A percentile compares a stretch with the other conserved stretches of the same genome.
Conservation (phyloP, 2,888 invertebrate genomes). For the Mesopsocus fuscifrons region DNA sequence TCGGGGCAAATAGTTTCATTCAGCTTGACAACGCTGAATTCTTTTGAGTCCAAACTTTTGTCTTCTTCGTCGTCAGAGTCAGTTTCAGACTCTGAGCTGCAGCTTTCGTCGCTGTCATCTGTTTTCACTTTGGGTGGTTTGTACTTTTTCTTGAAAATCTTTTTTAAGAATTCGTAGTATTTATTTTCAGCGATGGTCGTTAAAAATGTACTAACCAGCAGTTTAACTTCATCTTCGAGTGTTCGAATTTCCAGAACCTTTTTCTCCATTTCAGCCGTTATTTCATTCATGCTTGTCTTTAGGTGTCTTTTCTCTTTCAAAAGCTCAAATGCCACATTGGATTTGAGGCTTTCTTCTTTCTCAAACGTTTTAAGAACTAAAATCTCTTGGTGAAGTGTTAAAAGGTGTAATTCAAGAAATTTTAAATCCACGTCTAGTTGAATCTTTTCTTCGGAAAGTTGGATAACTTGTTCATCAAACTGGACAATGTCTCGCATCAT, state of each 20-base stretch:
- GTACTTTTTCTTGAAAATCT: constrained; percentile 69
- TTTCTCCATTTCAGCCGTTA: constrained; percentile 32
- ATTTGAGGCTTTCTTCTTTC: constrained; percentile 41
- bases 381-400: constrained; percentile 53
- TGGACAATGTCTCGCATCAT: constrained; percentile 27
- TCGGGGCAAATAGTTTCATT: constrained; percentile 53
- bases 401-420: constrained; percentile 40
- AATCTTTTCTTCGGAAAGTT: constrained; percentile 35
- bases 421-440: constrained; percentile 35
- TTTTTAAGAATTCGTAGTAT: constrained; percentile 55
- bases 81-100: constrained; percentile 24
- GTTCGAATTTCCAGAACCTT: constrained; percentile 27
- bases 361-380: constrained; percentile 54
- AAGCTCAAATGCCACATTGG: constrained; percentile 36
- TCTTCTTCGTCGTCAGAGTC: constrained; percentile 33
- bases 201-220: constrained; percentile 35
- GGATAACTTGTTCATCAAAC: constrained; percentile 43
- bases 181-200: constrained; percentile 45
- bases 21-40: constrained; percentile 21
- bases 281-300: constrained; percentile 26
- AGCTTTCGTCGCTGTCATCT: constrained; percentile 26
- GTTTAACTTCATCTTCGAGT: constrained; percentile 28
- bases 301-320: constrained; percentile 26
- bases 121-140: constrained; percentile 41
- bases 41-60: constrained; percentile 24